These are phyloP conservation scores for Amiota mariae DNA, from an alignment of 2,888 invertebrate genomes.

Conservation along the genomic window DNA sequence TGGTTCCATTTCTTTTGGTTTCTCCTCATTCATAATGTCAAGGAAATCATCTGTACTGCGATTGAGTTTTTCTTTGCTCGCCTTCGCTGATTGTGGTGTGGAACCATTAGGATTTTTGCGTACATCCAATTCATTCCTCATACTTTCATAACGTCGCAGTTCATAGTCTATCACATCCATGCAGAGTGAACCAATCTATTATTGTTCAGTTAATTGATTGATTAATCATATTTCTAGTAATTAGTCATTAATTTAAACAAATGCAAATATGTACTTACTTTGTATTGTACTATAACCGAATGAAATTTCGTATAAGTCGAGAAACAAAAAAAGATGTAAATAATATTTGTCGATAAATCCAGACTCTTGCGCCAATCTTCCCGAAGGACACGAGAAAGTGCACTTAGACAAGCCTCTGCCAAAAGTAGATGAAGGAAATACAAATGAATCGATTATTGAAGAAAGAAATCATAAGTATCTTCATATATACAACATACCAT, in stretches of 20 bases:
- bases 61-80: slow-evolving; percentile 71
- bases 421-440: slow-evolving; percentile 41
- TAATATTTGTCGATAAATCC: slow-evolving; percentile 95
- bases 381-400: slow-evolving; percentile 92
- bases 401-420: slow-evolving; percentile 93
- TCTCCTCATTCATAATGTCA: slow-evolving; percentile 74
- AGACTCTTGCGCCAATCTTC: slow-evolving; percentile 99
- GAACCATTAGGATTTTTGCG: slow-evolving; percentile 71
- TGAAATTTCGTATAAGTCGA: slow-evolving; percentile 97
- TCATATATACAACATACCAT: slow-evolving; percentile 79
- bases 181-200: slow-evolving; percentile 92
- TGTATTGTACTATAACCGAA: slow-evolving; percentile 93
- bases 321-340: slow-evolving; percentile 97
- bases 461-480: too few species aligned
- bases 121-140: slow-evolving; percentile 85
- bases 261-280: slow-evolving; percentile 75
- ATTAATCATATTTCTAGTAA: neutral
- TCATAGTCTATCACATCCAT: slow-evolving; percentile 98
- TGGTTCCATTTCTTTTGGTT: slow-evolving; percentile 77
- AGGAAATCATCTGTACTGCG: slow-evolving; percentile 71
- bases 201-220: neutral
- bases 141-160: slow-evolving; percentile 92
- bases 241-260: neutral
- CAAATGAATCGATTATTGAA: neutral
- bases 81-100: slow-evolving; percentile 64